Conservation (phyloP, 2,797 vertebrate species). For the Semotilus atromaculatus region DNA sequence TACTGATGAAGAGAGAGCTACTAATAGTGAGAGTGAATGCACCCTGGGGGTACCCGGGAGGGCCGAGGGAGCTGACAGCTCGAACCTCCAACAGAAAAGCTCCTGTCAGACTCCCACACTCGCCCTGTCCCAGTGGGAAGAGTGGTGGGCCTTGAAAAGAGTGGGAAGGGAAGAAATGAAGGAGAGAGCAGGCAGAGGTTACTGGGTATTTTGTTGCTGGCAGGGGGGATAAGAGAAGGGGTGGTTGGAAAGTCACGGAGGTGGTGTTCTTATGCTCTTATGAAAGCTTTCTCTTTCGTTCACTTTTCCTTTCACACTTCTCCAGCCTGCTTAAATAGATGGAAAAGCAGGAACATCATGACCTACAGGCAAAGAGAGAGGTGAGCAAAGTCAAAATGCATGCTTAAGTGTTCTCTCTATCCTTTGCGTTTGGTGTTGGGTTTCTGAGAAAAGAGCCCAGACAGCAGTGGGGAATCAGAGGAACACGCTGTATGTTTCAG, state of each 20-base stretch:
- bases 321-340: conserved; percentile 37
- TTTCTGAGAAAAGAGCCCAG: conserved; percentile 9
- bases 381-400: conserved; percentile 28
- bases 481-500: neutral
- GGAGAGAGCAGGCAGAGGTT: conserved; percentile 33
- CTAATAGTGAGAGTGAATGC: conserved; percentile 18
- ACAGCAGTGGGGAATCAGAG: conserved; percentile 2
- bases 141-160: conserved; percentile 36
- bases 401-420: conserved; percentile 9
- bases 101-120: conserved; percentile 45
- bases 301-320: conserved; percentile 12
- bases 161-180: neutral
- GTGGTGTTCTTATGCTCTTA: conserved; percentile 25
- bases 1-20: conserved; percentile 37
- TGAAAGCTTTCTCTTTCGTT: conserved; percentile 16
- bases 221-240: conserved; percentile 2
- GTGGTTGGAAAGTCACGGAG: conserved; percentile 35
- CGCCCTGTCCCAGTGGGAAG: conserved; percentile 18
- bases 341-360: conserved; percentile 43
- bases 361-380: conserved; percentile 36
- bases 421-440: neutral
- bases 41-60: conserved; percentile 17
- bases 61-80: conserved; percentile 22
- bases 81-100: conserved; percentile 38
- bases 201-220: conserved; percentile 40